Evolutionary conservation across 2,113 vertebrate species (phyloP).

Genomic region (Hemichromis elongatus): DNA sequence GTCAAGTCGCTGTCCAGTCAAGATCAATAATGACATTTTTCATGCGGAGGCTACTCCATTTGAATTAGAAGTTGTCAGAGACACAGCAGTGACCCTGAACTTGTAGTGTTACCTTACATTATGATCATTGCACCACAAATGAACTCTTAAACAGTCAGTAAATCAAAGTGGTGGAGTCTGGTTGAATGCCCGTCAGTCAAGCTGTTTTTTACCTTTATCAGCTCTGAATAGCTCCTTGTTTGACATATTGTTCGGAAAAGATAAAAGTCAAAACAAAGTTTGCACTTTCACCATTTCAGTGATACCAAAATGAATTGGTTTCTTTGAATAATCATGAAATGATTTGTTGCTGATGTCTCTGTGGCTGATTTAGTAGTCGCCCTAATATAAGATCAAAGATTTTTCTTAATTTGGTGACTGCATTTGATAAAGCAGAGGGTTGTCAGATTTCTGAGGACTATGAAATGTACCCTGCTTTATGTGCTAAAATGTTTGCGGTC

Average conservation of each 20-base stretch:
- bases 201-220: not conserved
- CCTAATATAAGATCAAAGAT: not conserved
- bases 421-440: not conserved
- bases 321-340: not conserved
- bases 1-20: constrained; percentile 7
- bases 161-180: not conserved
- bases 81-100: not conserved
- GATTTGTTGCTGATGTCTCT: not conserved
- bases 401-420: not conserved
- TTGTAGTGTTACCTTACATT: not conserved
- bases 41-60: not conserved
- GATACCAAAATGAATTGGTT: not conserved
- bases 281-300: not conserved
- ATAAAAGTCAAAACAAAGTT: not conserved
- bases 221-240: not conserved
- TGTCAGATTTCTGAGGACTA: not conserved
- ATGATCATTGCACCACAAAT: not conserved
- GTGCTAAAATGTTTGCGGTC: not conserved
- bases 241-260: not conserved
- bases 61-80: not conserved
- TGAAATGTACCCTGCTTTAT: not conserved
- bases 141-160: constrained; percentile 3
- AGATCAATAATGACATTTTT: not conserved
- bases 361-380: not conserved
- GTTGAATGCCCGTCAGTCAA: not conserved